Evolutionary conservation across 1,140 invertebrate species (phyloP).

Genomic region (Anthonomus grandis): DNA sequence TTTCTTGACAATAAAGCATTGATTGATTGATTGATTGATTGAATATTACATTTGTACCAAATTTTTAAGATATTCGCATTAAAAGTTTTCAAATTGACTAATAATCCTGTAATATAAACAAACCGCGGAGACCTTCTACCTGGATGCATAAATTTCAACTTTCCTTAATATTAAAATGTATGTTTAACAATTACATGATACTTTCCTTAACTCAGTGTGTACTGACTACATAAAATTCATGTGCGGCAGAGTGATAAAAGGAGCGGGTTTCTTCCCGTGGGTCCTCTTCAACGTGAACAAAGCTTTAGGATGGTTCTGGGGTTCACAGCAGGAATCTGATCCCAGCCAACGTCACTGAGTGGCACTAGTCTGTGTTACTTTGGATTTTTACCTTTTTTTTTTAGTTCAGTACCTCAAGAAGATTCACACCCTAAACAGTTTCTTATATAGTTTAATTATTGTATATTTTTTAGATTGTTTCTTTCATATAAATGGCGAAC

Average conservation of each 20-base stretch:
- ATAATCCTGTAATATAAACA: too few relatives aligned
- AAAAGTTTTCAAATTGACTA: too few relatives aligned
- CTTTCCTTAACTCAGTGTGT: slow-evolving; percentile 46
- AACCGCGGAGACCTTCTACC: neutral
- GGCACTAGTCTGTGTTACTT: slow-evolving; percentile 9
- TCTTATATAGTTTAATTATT: too few relatives aligned
- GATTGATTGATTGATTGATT: too few relatives aligned
- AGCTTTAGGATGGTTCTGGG: slow-evolving; percentile 43
- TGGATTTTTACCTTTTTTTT: slow-evolving; percentile 1
- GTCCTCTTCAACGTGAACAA: slow-evolving; percentile 40
- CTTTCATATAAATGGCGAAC: too few relatives aligned
- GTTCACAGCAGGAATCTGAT: slow-evolving; percentile 10
- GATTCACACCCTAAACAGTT: too few relatives aligned
- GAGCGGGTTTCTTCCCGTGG: slow-evolving; percentile 52
- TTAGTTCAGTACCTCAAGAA: neutral
- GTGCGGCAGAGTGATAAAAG: slow-evolving; percentile 50
- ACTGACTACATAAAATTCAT: slow-evolving; percentile 56
- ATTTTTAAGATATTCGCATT: too few relatives aligned
- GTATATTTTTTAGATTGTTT: too few relatives aligned
- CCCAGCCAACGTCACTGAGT: slow-evolving; percentile 4
- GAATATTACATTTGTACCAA: too few relatives aligned
- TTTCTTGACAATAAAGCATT: too few relatives aligned
- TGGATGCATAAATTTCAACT: neutral
- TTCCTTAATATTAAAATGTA: slow-evolving; percentile 4
- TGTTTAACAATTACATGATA: slow-evolving; percentile 12